Base-by-base conservation (phyloP, 2,113 vertebrate genomes). In the Chlorodrepanis virens region DNA sequence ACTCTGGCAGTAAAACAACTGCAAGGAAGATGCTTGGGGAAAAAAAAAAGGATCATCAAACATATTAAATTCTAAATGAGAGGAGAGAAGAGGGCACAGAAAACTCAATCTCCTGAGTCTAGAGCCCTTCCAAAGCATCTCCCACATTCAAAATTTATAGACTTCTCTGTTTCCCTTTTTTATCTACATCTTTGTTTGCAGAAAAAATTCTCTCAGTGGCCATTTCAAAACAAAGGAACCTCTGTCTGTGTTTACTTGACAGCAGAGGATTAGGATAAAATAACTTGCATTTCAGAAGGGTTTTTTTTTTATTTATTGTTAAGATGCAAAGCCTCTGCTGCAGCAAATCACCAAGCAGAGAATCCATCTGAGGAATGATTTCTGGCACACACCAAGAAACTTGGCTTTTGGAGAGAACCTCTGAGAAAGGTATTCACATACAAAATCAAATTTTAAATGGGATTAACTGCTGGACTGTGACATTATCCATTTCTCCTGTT, bases 381-480 rank as follows among this genome's bases (percentile, higher is more conserved):
- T 50, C 87, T 96, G 93, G 93, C 94, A 92, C 75, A 83, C 82
- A 37, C 33, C 0, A 1, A 81, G 80, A 40, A 92, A 86, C 33
- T 33, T 52, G 69, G 87, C 78, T 91, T 81, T 69, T 53, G 53
- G 84, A 50, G 33, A 90, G 20, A 83, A 84, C 60, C 54, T 61
- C 75, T 0, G 0, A 81, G 63, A 80, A 91, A 39, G 37, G 60
- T 59, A 94, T 91, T 91, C 86, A 80, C 49, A 31, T 14, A 52
- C 11, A 83, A 81, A 88, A 83, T 88, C 70, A 89, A 87, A 94
- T 94, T 90, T 37, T 86, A 83, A 93, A 72, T 7, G 25, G 68
- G 79, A 96, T 96, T 96, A 94, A 53, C 94, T 94, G 29, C 27
- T 59, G 83, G 90, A 69, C 85, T 90, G 79, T 61, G 85, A 85